Evolutionary conservation across 2,113 vertebrate genomes (phyloP).

Genomic region (Oenanthe oenanthe): DNA sequence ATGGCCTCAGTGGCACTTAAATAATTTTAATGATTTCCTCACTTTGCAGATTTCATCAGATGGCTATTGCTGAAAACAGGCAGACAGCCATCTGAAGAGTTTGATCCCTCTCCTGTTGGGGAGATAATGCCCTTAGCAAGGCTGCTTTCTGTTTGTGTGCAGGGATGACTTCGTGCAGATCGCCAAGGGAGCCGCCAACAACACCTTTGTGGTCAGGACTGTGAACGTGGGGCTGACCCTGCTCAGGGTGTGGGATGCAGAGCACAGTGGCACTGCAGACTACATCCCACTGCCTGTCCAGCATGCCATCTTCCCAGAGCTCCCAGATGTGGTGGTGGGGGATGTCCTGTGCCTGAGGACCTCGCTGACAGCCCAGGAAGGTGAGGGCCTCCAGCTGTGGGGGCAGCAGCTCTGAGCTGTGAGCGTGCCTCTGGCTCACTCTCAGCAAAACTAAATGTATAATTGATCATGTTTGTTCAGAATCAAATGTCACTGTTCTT

Average conservation of each 20-base stretch:
- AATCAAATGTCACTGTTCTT: conserved; percentile 38
- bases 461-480: conserved; percentile 18
- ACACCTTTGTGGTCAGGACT: conserved; percentile 81
- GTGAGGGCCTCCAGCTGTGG: conserved; percentile 59
- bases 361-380: conserved; percentile 76
- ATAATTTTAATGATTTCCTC: not conserved
- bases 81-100: not conserved
- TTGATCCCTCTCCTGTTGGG: not conserved
- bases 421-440: not conserved
- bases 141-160: not conserved
- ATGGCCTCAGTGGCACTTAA: not conserved
- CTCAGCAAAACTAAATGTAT: not conserved
- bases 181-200: conserved; percentile 82
- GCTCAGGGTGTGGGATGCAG: conserved; percentile 84
- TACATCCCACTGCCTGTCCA: conserved; percentile 87
- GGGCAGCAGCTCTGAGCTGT: not conserved
- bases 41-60: not conserved
- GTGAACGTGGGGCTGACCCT: conserved; percentile 90
- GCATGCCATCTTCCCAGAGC: conserved; percentile 83
- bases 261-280: conserved; percentile 83
- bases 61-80: not conserved
- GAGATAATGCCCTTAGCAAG: not conserved
- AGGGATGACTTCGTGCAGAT: conserved; percentile 95
- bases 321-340: conserved; percentile 77
- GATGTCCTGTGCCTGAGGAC: conserved; percentile 89